A percentile compares a stretch with the other conserved stretches of the same genome.
Conservation (phyloP, 2,797 vertebrate genomes). For the Pangasius macronema region DNA sequence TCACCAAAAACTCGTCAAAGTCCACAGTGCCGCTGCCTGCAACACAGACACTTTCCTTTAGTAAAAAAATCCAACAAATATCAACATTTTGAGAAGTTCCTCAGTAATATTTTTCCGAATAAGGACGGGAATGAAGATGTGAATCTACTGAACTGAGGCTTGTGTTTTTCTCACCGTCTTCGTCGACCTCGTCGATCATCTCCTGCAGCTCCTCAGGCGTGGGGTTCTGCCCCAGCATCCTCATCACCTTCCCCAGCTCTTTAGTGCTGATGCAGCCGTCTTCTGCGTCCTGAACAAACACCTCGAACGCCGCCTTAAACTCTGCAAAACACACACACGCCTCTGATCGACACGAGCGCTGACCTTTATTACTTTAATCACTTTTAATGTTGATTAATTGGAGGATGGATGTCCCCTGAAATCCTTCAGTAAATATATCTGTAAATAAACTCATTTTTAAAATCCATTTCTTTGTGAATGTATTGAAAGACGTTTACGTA, state of each 20-base stretch:
- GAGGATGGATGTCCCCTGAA: background rate
- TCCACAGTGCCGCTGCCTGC: constrained; percentile 95
- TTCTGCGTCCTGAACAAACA: constrained; percentile 91
- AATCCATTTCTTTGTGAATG: background rate
- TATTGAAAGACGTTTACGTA: background rate
- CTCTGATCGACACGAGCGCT: background rate
- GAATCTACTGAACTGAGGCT: background rate
- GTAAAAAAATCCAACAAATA: no score
- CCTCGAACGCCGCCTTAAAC: constrained; percentile 97
- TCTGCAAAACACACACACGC: constrained; percentile 70
- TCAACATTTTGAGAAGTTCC: no score
- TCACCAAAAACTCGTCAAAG: constrained; percentile 96
- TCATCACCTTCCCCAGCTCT: constrained; percentile 82
- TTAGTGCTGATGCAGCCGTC: constrained; percentile 84
- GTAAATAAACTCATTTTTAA: no score
- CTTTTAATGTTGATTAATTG: no score
- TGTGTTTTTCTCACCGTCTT: constrained; percentile 81
- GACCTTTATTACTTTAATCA: background rate
- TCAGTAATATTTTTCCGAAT: no score
- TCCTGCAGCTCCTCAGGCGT: constrained; percentile 97
- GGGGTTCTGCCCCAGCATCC: constrained; percentile 96
- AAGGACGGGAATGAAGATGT: background rate
- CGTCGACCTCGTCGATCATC: constrained; percentile 99
- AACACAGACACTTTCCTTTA: background rate
- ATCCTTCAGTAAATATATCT: background rate